Evolutionary conservation across 2,113 vertebrate genomes (phyloP), one percentile per base, ranked within the genome.

Genomic region (Callaeas wilsoni): DNA sequence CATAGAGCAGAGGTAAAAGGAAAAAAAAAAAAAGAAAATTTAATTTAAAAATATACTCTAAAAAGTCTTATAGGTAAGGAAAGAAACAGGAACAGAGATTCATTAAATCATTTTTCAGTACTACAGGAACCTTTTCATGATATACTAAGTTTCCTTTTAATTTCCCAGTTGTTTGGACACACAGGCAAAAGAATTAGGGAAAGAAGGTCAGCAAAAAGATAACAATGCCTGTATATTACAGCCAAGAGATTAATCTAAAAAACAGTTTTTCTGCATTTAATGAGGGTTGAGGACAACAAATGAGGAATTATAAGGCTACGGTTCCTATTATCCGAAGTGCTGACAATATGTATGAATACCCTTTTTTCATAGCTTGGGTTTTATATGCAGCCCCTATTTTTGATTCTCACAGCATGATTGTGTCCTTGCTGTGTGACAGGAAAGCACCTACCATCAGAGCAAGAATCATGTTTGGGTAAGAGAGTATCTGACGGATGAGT

Each of bases 81-180:
- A 42, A 87, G 13, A 65, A 10, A 15, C 12, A 56, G 9, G 25
- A 9, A n/a, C 50, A 87, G 15, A 67, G 59, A 76, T 15, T 77
- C 29, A 90, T 33, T 50, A 73, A 37, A 90, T 71, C 1, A 55
- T 92, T 91, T 96, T 83, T 56, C 69, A 90, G 83, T 59, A 62
- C 46, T 82, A n/a, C 20, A 57, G 33, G 60, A 65, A 30, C 13
- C 2, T 77, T 90, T 94, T 83, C 29, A 50, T 69, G 35, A 74
- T 69, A 68, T 10, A 27, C 35, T 60, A 87, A 85, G 46, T 91
- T 94, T 93, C 35, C 41, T 93, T 96, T 94, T 92, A 69, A 91
- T 94, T 95, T 93, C 70, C 79, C 71, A 78, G 60, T 87, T 94
- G n/a, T 93, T 96, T 90, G 35, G 70, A 89, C 53, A 70, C 23